These are phyloP conservation scores for Henricia sp. DNA, from an alignment of 53 echinoderm and acorn worm species.

Conservation along the genomic window DNA sequence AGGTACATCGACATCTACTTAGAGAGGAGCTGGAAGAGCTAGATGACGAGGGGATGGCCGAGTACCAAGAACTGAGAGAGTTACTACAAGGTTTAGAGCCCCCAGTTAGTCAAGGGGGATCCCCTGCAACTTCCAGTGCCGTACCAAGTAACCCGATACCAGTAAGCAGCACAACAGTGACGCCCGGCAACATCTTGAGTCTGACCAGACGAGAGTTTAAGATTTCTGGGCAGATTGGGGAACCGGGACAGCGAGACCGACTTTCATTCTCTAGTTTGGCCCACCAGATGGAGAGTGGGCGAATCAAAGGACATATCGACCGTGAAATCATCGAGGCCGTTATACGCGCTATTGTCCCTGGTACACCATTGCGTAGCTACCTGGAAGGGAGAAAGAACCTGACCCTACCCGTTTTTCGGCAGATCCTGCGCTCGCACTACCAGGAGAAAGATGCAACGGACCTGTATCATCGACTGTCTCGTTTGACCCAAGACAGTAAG, in stretches of 20 bases:
- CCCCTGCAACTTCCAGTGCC: neutral
- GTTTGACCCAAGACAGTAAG: neutral
- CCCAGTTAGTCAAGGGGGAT: neutral
- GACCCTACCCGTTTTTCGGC: constrained; percentile 49
- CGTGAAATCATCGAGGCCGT: constrained; percentile 56
- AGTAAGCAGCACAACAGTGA: neutral
- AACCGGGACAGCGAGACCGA: constrained; percentile 6
- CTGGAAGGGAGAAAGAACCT: constrained; percentile 54
- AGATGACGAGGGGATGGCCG: neutral
- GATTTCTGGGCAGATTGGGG: constrained; percentile 25
- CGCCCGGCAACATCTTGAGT: neutral
- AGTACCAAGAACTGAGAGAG: neutral
- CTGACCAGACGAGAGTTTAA: neutral
- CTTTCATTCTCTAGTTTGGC: neutral
- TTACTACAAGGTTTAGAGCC: neutral
- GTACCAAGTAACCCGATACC: neutral
- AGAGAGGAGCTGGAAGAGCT: neutral
- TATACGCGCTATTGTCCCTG: constrained; percentile 48
- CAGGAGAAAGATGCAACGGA: constrained; percentile 68
- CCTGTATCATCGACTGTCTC: constrained; percentile 61
- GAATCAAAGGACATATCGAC: neutral
- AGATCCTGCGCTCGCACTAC: constrained; percentile 57
- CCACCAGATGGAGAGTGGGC: constrained; percentile 20
- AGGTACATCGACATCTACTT: neutral
- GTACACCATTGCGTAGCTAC: constrained; percentile 53